A percentile compares a stretch with the other conserved stretches of the same genome.
Evolutionary conservation across 2,888 invertebrate species (phyloP).

Genomic region (Oasisia sp.): DNA sequence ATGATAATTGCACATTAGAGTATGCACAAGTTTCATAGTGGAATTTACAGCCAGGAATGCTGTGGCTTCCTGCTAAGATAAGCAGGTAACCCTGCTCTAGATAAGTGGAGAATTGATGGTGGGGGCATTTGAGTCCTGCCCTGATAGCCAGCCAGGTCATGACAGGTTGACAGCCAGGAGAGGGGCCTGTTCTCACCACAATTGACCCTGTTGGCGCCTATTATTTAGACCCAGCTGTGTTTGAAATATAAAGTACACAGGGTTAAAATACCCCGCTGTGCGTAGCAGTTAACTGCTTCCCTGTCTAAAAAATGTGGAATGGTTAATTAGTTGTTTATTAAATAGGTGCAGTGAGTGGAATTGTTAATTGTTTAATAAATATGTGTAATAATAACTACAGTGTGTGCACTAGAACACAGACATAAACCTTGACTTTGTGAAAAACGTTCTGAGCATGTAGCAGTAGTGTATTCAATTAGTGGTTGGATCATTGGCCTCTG

Average conservation of each 20-base stretch:
- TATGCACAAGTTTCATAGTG: neutral
- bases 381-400: neutral
- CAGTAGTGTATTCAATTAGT: no score
- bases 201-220: neutral
- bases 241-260: neutral
- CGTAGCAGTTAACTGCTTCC: neutral
- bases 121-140: neutral
- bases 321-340: neutral
- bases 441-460: neutral
- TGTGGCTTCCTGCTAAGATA: neutral
- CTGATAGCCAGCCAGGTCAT: neutral
- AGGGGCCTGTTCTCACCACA: neutral
- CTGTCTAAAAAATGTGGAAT: neutral
- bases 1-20: neutral
- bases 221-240: neutral
- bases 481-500: no score
- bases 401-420: neutral
- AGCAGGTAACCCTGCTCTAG: neutral
- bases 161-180: neutral
- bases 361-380: neutral
- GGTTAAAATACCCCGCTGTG: neutral
- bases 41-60: neutral
- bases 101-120: neutral
- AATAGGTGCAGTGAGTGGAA: neutral
- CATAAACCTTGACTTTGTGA: neutral